Evolutionary conservation across 1,140 invertebrate genomes (phyloP).

Genomic region (Eupristina koningsbergeri): DNA sequence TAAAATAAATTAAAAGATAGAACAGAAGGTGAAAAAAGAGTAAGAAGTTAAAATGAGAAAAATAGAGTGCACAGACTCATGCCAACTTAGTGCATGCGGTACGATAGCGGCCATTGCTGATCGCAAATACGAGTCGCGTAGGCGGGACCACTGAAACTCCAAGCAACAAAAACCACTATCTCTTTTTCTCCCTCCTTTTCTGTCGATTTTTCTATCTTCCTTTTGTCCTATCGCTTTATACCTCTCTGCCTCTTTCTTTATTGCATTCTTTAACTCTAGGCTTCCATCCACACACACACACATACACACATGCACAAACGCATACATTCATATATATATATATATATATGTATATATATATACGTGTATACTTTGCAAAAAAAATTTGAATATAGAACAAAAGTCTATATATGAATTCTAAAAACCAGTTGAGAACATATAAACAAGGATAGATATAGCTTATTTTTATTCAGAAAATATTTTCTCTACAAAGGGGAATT

Average conservation of each 20-base stretch:
- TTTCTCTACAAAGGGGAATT: too few species aligned
- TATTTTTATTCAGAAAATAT: too few species aligned
- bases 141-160: slow-evolving; percentile 6
- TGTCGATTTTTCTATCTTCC: not conserved
- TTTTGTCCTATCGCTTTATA: too few species aligned
- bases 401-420: not conserved
- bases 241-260: not conserved
- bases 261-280: not conserved
- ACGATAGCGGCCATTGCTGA: not conserved
- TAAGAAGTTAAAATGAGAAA: not conserved
- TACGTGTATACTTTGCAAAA: too few species aligned
- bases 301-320: not conserved
- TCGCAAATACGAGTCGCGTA: not conserved
- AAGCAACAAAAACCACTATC: not conserved
- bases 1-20: not conserved
- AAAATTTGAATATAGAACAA: too few species aligned
- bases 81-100: not conserved
- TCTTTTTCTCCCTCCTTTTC: not conserved
- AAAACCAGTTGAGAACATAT: not conserved
- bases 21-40: not conserved
- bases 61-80: not conserved
- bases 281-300: not conserved
- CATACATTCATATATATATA: too few species aligned
- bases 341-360: too few species aligned
- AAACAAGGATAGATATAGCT: not conserved